phyloP scores from a whole-genome alignment of 2,888 invertebrate species.

The Nesidiocoris tenuis region DNA sequence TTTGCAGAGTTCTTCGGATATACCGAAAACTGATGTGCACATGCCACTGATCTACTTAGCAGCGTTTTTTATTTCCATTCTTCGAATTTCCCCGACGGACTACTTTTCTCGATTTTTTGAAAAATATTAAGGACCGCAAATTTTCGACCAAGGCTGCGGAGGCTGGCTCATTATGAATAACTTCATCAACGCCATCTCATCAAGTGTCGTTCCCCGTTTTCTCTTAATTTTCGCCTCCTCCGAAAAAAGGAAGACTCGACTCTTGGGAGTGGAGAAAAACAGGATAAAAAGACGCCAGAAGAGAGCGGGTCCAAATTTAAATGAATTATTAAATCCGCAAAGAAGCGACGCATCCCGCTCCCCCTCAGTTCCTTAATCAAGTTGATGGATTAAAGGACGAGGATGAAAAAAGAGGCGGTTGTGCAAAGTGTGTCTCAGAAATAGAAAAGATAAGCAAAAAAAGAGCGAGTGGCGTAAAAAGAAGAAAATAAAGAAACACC shows the following conservation, averaged over 20 bases:
- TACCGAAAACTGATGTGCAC: no score
- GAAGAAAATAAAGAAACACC: slow-evolving; percentile 1
- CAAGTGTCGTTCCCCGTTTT: neutral
- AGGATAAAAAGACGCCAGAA: neutral
- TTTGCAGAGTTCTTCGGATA: no score
- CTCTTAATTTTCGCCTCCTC: neutral
- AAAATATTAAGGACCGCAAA: no score
- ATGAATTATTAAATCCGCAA: neutral
- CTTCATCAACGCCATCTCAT: neutral
- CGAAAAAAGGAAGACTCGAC: neutral
- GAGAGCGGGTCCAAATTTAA: neutral
- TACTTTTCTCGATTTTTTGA: no score
- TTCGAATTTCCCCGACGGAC: no score
- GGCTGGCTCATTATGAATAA: neutral
- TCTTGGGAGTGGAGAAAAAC: neutral
- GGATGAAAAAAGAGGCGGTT: slow-evolving; percentile 1
- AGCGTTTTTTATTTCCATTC: no score
- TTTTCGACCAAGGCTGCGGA: neutral
- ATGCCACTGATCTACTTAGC: no score
- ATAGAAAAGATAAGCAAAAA: neutral
- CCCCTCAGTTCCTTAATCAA: neutral
- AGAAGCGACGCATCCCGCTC: neutral
- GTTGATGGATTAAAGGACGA: slow-evolving; percentile 10
- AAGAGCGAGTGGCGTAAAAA: slow-evolving; percentile 10
- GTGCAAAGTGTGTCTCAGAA: slow-evolving; percentile 1